A percentile compares a stretch with the other conserved stretches of the same genome.
Conservation (phyloP, 1,140 invertebrate species). For the Aphis gossypii region DNA sequence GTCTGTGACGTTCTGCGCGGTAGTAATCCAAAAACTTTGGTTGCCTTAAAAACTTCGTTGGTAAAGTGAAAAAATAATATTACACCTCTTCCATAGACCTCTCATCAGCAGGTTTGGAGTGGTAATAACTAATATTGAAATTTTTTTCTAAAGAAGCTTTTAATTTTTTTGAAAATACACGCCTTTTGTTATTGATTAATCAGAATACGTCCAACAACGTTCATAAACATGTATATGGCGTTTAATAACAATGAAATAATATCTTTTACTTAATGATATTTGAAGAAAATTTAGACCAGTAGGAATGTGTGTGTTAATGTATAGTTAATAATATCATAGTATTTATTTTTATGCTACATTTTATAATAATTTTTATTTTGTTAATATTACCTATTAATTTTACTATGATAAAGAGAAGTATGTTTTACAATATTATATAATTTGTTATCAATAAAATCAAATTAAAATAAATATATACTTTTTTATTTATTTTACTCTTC, state of each 20-base stretch:
- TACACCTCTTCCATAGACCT: neutral
- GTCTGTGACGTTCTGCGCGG: neutral
- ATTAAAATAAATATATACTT: too few species aligned
- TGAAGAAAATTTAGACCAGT: neutral
- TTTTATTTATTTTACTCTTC: too few species aligned
- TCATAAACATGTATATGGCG: neutral
- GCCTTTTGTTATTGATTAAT: neutral
- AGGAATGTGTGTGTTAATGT: neutral
- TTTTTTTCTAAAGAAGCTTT: neutral
- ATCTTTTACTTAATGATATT: neutral
- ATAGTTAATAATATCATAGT: neutral
- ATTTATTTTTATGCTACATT: neutral
- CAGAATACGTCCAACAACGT: neutral
- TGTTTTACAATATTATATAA: neutral
- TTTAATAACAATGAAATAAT: neutral
- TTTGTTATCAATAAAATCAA: neutral
- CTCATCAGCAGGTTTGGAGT: slow-evolving; percentile 28
- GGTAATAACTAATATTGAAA: slow-evolving; percentile 32
- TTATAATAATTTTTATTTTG: neutral
- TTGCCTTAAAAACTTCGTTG: slow-evolving; percentile 30
- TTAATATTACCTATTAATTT: too few species aligned
- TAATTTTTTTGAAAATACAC: slow-evolving; percentile 4
- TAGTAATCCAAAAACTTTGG: slow-evolving; percentile 54
- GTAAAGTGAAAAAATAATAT: slow-evolving; percentile 17
- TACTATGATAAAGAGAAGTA: neutral